Evolutionary conservation across 92 coral and sea anemone species (phyloP).

Genomic region (Actinostola sp.): DNA sequence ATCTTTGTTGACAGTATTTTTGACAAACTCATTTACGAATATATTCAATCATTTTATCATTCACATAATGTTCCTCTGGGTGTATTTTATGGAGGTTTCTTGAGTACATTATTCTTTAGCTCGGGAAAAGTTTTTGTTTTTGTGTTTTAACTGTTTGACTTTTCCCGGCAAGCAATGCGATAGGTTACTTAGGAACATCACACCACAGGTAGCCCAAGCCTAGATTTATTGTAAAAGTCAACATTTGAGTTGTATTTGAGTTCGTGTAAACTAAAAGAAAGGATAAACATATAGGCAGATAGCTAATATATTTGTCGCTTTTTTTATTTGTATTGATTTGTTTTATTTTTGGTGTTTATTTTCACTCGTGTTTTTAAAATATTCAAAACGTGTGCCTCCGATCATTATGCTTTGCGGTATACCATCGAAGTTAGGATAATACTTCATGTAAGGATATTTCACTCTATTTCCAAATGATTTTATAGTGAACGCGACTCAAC

Average conservation of each 20-base stretch:
- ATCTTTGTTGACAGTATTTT: slow-evolving; percentile 5
- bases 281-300: neutral
- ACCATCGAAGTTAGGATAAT: neutral
- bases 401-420: slow-evolving; percentile 8
- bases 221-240: too few species aligned
- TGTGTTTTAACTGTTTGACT: slow-evolving; percentile 85
- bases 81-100: slow-evolving; percentile 2
- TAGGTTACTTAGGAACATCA: slow-evolving; percentile 69
- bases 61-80: neutral
- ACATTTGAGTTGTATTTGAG: too few species aligned
- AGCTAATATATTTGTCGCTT: too few species aligned
- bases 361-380: too few species aligned
- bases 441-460: neutral
- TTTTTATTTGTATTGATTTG: too few species aligned
- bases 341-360: too few species aligned
- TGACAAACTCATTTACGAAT: neutral
- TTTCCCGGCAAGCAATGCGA: slow-evolving; percentile 79
- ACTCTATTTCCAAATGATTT: neutral
- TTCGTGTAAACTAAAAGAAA: neutral
- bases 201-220: slow-evolving; percentile 39
- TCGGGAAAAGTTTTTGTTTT: slow-evolving; percentile 76
- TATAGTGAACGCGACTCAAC: neutral
- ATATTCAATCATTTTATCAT: neutral
- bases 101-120: neutral
- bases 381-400: slow-evolving; percentile 10